Conservation (phyloP, 2,113 vertebrate species). For the Indicator maculatus region DNA sequence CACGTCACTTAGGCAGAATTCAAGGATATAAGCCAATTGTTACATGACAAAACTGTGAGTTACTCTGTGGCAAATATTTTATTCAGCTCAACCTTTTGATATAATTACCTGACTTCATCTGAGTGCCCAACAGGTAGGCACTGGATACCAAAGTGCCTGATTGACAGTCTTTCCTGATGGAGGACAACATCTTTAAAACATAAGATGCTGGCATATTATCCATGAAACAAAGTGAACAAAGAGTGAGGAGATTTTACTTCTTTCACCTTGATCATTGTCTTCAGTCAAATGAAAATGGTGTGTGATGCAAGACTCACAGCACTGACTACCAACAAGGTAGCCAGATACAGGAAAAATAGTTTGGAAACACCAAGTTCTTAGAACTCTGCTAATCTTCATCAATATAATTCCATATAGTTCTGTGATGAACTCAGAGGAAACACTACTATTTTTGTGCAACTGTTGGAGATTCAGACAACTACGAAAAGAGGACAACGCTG, state of each 20-base stretch:
- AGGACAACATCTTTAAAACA: background rate
- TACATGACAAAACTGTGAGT: background rate
- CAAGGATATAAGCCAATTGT: background rate
- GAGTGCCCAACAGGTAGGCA: background rate
- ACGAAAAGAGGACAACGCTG: background rate
- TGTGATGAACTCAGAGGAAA: background rate
- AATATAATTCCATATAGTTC: background rate
- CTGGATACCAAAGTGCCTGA: background rate
- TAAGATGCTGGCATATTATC: background rate
- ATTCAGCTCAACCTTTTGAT: background rate
- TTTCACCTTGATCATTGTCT: background rate
- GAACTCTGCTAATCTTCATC: background rate
- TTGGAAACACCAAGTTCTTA: background rate
- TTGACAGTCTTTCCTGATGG: background rate
- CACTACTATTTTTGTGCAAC: background rate
- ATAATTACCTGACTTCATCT: background rate
- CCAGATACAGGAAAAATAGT: background rate
- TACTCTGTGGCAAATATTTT: background rate
- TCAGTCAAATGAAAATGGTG: background rate
- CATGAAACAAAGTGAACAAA: background rate
- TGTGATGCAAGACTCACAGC: background rate
- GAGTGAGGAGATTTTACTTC: background rate
- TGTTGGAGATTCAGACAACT: background rate
- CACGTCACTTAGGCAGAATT: background rate
- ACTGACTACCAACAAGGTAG: rapidly evolving